These are phyloP conservation scores for Irena cyanogastra DNA, from an alignment of 2,113 vertebrate genomes.

Conservation along the genomic window DNA sequence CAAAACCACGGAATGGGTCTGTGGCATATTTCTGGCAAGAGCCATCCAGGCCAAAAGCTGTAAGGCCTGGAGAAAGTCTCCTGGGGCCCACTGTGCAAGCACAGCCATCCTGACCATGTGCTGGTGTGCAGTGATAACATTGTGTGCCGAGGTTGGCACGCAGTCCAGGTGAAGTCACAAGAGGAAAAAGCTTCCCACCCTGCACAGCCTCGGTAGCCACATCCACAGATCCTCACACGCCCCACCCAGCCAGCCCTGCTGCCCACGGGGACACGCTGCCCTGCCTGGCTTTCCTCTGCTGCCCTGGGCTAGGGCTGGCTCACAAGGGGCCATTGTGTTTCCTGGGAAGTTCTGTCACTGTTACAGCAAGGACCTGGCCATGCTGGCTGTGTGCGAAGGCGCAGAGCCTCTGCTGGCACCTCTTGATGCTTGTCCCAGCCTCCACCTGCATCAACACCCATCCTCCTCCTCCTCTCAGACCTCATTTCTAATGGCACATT, in stretches of 20 bases:
- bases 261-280: neutral
- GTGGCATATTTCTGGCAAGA: neutral
- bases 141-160: conserved; percentile 43
- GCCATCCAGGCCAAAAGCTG: neutral
- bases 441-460: neutral
- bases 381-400: neutral
- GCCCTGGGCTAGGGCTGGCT: neutral
- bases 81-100: neutral
- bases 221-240: neutral
- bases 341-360: neutral
- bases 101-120: neutral
- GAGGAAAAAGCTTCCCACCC: conserved; percentile 48
- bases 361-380: neutral
- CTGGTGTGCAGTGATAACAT: conserved; percentile 59
- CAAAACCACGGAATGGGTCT: neutral
- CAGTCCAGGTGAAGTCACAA: conserved; percentile 45
- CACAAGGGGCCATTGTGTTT: conserved; percentile 14
- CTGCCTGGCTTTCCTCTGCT: neutral
- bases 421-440: neutral
- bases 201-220: neutral
- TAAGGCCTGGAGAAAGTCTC: neutral
- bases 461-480: neutral
- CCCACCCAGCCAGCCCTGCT: neutral
- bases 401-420: neutral
- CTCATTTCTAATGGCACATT: neutral